phyloP scores from a whole-genome alignment of 1,140 invertebrate species.

The Aphelinus atriplicis region DNA sequence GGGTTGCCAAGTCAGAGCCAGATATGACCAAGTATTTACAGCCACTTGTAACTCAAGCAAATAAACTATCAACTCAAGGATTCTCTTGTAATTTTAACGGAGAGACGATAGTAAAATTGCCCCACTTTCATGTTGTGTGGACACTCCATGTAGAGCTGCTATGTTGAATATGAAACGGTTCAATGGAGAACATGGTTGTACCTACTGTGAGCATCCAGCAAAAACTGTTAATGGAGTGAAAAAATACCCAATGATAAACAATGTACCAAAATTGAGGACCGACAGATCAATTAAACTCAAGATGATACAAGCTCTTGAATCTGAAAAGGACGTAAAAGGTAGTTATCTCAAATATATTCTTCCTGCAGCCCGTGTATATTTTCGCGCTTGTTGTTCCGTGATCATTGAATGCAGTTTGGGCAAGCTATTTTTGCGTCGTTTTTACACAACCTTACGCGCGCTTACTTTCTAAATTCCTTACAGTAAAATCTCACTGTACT shows the following conservation, averaged over 20 bases:
- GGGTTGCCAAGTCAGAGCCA: slow-evolving; percentile 15
- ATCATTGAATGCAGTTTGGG: too few relatives aligned
- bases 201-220: slow-evolving; percentile 37
- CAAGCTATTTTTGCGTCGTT: too few relatives aligned
- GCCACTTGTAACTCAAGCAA: slow-evolving; percentile 20
- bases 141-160: slow-evolving; percentile 23
- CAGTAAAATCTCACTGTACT: too few relatives aligned
- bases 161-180: slow-evolving; percentile 41
- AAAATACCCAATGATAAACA: slow-evolving; percentile 20
- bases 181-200: slow-evolving; percentile 40
- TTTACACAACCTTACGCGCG: too few relatives aligned
- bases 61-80: slow-evolving; percentile 6
- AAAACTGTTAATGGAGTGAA: slow-evolving; percentile 15
- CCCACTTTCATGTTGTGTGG: slow-evolving; percentile 30
- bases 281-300: slow-evolving; percentile 26
- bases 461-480: too few relatives aligned
- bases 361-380: too few relatives aligned
- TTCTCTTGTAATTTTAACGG: not conserved
- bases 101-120: slow-evolving; percentile 2
- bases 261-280: slow-evolving; percentile 17
- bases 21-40: slow-evolving; percentile 15
- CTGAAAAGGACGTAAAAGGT: not conserved
- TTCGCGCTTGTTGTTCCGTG: too few relatives aligned
- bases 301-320: slow-evolving; percentile 9
- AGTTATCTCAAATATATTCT: too few relatives aligned